Evolutionary conservation across 2,888 invertebrate species (phyloP).

Genomic region (Hydrotaea diabolus): DNA sequence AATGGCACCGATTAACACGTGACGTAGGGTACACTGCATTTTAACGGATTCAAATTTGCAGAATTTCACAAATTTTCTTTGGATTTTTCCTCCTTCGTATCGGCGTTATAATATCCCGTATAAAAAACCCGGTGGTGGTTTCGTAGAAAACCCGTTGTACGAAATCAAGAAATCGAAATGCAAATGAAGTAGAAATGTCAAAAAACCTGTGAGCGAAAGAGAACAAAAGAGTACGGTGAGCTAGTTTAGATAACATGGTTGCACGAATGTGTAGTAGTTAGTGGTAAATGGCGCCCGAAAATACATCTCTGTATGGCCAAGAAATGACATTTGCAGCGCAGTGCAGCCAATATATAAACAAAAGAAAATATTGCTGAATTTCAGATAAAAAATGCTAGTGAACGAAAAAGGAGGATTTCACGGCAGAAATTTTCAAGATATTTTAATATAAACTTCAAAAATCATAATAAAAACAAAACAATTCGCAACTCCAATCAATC

Average conservation of each 20-base stretch:
- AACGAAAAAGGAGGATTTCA: constrained; percentile 61
- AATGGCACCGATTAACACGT: constrained; percentile 70
- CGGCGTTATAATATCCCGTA: constrained; percentile 40
- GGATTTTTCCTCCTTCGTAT: constrained; percentile 25
- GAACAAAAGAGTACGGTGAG: neutral
- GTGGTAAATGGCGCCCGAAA: neutral
- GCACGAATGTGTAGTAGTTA: constrained; percentile 10
- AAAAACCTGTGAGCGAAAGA: constrained; percentile 12
- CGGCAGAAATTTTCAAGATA: constrained; percentile 55
- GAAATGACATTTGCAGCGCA: constrained; percentile 52
- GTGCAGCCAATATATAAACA: constrained; percentile 65
- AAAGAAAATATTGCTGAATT: constrained; percentile 64
- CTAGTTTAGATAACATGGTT: constrained; percentile 49
- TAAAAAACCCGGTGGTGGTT: constrained; percentile 59
- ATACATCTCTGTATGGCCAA: constrained; percentile 18
- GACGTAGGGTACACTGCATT: constrained; percentile 77
- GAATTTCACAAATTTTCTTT: constrained; percentile 23
- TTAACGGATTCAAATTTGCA: constrained; percentile 54
- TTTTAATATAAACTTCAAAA: constrained; percentile 42
- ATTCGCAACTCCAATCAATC: neutral
- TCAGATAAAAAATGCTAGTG: constrained; percentile 66
- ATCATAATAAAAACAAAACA: constrained; percentile 49
- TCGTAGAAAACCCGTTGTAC: constrained; percentile 54
- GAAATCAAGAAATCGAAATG: constrained; percentile 31
- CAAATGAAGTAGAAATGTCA: neutral